phyloP scores from a whole-genome alignment of 2,113 vertebrate genomes.

The Cyrtonyx montezumae region DNA sequence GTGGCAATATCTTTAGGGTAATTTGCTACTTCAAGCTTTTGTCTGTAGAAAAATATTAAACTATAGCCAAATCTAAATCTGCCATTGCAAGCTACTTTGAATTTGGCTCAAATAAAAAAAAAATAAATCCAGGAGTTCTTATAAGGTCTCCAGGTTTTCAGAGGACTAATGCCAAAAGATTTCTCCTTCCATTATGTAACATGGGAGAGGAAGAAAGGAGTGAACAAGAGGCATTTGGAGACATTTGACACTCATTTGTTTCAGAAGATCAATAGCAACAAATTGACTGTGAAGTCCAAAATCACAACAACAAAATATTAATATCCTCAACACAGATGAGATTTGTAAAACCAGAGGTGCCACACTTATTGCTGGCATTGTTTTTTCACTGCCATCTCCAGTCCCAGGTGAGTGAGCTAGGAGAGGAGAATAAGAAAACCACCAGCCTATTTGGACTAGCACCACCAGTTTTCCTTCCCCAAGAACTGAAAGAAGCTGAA shows the following conservation, averaged over 20 bases:
- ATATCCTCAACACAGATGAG: not conserved
- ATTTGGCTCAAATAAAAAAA: not conserved
- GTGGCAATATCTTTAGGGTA: fast-evolving
- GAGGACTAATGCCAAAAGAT: not conserved
- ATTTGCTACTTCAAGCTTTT: not conserved
- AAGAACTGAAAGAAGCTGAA: not conserved
- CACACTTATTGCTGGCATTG: not conserved
- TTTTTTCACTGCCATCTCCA: not conserved
- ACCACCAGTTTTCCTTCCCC: not conserved
- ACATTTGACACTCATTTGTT: not conserved
- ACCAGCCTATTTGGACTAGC: not conserved
- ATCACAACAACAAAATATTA: not conserved
- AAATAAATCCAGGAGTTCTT: not conserved
- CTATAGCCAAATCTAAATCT: not conserved
- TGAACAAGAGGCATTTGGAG: not conserved
- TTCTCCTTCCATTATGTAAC: not conserved
- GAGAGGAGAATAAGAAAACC: not conserved
- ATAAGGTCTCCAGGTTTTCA: not conserved
- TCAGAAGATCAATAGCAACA: not conserved
- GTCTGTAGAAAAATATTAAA: not conserved
- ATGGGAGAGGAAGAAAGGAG: not conserved
- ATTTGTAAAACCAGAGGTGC: not conserved
- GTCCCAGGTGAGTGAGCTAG: not conserved
- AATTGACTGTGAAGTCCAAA: not conserved
- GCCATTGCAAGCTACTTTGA: not conserved